Percentiles rank a stretch among this genome's conserved stretches.
Evolutionary conservation across 2,888 invertebrate species (phyloP).

Genomic region (Brassicogethes aeneus): DNA sequence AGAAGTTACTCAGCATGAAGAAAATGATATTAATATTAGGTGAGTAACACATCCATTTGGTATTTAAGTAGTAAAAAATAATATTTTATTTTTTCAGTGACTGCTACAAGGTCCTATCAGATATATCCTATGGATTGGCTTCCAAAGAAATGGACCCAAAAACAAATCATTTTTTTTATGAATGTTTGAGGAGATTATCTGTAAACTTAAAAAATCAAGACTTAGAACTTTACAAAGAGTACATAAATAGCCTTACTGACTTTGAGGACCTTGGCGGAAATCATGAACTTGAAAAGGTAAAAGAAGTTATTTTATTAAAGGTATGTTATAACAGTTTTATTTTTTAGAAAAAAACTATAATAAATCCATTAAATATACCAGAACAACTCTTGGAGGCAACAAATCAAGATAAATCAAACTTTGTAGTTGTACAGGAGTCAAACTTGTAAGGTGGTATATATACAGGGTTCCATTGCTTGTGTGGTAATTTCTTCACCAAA

Average conservation of each 20-base stretch:
- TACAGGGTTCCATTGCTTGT: too few relatives aligned
- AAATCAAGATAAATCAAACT: too few relatives aligned
- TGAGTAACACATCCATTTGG: too few relatives aligned
- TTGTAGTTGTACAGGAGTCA: too few relatives aligned
- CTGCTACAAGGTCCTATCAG: constrained; percentile 21
- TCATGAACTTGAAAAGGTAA: constrained; percentile 8
- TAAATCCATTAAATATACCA: constrained; percentile 18
- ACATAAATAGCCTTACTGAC: constrained; percentile 12
- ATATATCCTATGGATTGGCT: constrained; percentile 20
- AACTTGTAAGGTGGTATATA: too few relatives aligned
- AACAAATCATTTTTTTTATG: constrained; percentile 16
- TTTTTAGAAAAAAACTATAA: constrained; percentile 8
- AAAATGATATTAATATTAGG: constrained; percentile 3
- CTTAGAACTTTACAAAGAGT: constrained; percentile 10
- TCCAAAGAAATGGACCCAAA: constrained; percentile 17
- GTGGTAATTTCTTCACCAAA: too few relatives aligned
- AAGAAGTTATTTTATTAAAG: too few relatives aligned
- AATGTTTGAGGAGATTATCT: constrained; percentile 19
- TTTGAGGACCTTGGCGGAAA: constrained; percentile 2
- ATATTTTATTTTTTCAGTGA: constrained; percentile 20
- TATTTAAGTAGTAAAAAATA: too few relatives aligned
- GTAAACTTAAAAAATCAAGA: constrained; percentile 16
- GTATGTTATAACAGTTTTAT: too few relatives aligned
- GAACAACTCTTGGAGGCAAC: constrained; percentile 11
- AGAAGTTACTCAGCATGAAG: constrained; percentile 14